Evolutionary conservation across 2,888 invertebrate genomes (phyloP), one percentile per base, ranked within the genome.

Genomic region (Alloplasta piceator): DNA sequence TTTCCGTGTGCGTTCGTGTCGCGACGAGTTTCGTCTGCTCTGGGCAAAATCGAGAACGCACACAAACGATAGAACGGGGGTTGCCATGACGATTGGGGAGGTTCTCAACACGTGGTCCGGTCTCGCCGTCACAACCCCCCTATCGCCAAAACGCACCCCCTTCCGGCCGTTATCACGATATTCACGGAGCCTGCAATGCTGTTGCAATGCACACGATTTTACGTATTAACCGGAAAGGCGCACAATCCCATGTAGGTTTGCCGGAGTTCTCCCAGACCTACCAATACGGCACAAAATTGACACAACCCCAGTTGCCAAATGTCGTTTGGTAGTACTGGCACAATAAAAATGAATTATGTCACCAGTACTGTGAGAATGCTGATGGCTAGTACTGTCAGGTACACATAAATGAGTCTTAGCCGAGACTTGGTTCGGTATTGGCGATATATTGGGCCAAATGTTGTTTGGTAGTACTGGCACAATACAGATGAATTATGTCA

Each of bases 41-140:
- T 50, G 26, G 12, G 67, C 10, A 48, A 41, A 60, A 67, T n/a
- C 52, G 46, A 12, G 5, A 1, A 26, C 46, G 71, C 41, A 58
- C 14, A 46, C 9, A 36, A 67, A 80, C 64, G 77, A 80, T 83
- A 83, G 84, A 79, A 86, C 52, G 89, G 91, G 91, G 88, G 91
- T 91, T 91, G 87, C 91, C 86, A 91, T 91, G 91, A 85, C 84
- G 84, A 91, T 89, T 83, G 72, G 78, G 88, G 82, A 87, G 91
- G 91, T 91, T 91, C 91, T 91, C 91, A 89, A 90, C 91, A 91
- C 91, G 91, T 91, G 91, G 91, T 90, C 87, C 87, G 67, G 80
- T 79, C 72, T 67, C 71, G 76, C 66, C 82, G 63, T 73, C 74
- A 75, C 75, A 75, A 67, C 64, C 36, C 73, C 67, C 10, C 61